Conservation (phyloP, 2,113 vertebrate species). For the Galbula dea region DNA sequence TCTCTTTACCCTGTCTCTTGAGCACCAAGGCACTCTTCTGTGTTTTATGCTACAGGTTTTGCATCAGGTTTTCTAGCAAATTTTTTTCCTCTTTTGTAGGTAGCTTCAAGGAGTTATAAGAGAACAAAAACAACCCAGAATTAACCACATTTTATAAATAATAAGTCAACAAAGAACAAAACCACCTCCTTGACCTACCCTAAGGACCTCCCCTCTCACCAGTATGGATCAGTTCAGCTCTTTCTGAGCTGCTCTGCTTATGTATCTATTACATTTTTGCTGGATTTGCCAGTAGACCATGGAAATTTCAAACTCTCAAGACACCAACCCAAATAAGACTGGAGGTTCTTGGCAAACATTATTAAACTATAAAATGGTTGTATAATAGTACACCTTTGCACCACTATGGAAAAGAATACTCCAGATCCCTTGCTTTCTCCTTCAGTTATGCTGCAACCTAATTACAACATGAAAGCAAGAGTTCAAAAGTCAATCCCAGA, state of each 20-base stretch:
- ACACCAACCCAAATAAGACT: background rate
- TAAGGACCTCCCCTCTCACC: background rate
- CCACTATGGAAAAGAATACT: background rate
- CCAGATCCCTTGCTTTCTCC: background rate
- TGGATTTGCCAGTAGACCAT: background rate
- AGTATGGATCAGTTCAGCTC: background rate
- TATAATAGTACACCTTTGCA: background rate
- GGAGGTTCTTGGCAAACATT: background rate
- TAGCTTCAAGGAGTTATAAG: background rate
- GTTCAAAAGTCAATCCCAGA: background rate
- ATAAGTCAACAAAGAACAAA: background rate
- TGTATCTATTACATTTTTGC: background rate
- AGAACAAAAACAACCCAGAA: background rate
- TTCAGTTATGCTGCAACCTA: background rate
- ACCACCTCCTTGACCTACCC: background rate
- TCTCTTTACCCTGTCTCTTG: background rate
- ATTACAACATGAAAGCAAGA: background rate
- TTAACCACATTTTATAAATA: background rate
- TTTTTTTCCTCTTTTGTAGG: background rate
- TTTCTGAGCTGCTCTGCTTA: background rate
- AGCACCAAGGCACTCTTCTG: background rate
- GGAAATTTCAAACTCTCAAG: background rate
- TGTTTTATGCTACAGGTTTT: background rate
- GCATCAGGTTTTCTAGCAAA: background rate
- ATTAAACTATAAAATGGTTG: background rate